These are phyloP conservation scores for Phymorhynchus buccinoides DNA, from an alignment of 1,140 invertebrate species.

Conservation along the genomic window DNA sequence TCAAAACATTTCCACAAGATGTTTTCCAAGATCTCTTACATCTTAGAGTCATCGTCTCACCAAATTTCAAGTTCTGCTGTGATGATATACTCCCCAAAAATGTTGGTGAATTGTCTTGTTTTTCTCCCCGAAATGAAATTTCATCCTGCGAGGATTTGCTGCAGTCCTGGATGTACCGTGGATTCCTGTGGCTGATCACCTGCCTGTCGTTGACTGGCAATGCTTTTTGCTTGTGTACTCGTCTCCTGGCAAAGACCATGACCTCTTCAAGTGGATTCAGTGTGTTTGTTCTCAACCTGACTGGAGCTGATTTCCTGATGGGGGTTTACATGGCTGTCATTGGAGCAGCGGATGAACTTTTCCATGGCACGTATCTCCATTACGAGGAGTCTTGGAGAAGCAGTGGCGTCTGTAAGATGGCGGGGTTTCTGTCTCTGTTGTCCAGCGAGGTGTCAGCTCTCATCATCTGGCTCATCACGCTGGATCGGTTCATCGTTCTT, in stretches of 20 bases:
- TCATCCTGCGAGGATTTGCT: constrained; percentile 1
- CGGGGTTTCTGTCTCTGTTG: constrained; percentile 40
- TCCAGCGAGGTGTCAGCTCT: constrained; percentile 39
- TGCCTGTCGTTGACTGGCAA: neutral
- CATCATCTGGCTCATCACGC: constrained; percentile 50
- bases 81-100: neutral
- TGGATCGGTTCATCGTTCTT: constrained; percentile 38
- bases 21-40: neutral
- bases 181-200: constrained; percentile 5
- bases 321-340: constrained; percentile 35
- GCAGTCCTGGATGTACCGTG: neutral
- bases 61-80: neutral
- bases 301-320: constrained; percentile 38
- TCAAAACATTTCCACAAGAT: neutral
- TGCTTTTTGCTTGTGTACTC: neutral
- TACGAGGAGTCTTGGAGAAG: constrained; percentile 24
- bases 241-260: neutral
- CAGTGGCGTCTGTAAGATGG: constrained; percentile 16
- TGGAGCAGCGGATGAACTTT: constrained; percentile 30
- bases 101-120: neutral
- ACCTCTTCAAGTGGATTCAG: constrained; percentile 27
- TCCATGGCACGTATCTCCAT: constrained; percentile 51
- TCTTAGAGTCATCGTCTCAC: neutral
- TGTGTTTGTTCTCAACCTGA: constrained; percentile 52
- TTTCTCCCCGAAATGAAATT: neutral